Conservation (phyloP, 2,113 vertebrate species). For the Bolborhynchus lineola region DNA sequence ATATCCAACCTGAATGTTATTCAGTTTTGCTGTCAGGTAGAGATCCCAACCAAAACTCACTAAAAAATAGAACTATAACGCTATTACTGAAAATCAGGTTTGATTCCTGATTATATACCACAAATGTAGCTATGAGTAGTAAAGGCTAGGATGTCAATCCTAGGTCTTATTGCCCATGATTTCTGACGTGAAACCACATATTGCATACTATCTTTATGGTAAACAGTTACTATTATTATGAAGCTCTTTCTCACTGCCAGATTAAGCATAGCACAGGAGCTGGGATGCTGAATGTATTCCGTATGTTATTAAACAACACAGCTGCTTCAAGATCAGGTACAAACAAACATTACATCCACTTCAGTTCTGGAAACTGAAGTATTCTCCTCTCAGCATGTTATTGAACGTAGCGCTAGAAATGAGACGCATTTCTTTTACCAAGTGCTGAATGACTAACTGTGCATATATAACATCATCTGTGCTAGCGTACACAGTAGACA, state of each 20-base stretch:
- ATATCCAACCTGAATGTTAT: not conserved
- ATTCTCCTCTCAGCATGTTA: fast-evolving
- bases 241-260: not conserved
- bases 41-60: not conserved
- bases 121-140: not conserved
- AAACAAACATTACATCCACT: not conserved
- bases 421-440: not conserved
- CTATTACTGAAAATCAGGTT: not conserved
- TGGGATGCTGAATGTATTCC: not conserved
- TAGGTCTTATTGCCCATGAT: not conserved
- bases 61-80: not conserved
- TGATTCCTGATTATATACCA: not conserved
- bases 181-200: not conserved
- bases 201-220: not conserved
- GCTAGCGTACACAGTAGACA: not conserved
- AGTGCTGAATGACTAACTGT: not conserved
- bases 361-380: not conserved
- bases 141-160: not conserved
- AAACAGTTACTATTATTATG: not conserved
- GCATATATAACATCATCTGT: not conserved
- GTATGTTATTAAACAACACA: not conserved
- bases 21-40: not conserved
- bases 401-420: not conserved
- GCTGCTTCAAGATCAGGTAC: not conserved
- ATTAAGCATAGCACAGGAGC: not conserved